Percentiles rank a stretch among this genome's conserved stretches.
Evolutionary conservation across 2,113 vertebrate species (phyloP).

Genomic region (Silurus meridionalis): DNA sequence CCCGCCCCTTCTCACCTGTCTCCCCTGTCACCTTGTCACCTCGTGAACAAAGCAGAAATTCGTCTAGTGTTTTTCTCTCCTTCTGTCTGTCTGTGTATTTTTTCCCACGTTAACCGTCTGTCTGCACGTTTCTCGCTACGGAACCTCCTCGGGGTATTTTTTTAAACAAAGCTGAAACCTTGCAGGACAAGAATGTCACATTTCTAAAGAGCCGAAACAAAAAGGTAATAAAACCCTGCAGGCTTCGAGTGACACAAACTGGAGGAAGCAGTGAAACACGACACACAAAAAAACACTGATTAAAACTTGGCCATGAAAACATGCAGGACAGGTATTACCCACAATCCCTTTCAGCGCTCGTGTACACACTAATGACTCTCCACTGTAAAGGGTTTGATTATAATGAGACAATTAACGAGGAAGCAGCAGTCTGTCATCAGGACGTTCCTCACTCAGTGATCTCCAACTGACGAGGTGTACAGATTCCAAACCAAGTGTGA

Average conservation of each 20-base stretch:
- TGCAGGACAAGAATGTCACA: not conserved
- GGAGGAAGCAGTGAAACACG: slow-evolving; percentile 14
- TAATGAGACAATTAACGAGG: not conserved
- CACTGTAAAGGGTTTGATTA: not conserved
- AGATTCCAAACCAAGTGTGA: not conserved
- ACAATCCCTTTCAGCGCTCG: not conserved
- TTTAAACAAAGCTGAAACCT: slow-evolving; percentile 7
- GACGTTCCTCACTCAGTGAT: not conserved
- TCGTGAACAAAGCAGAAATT: not conserved
- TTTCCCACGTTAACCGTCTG: too few species aligned
- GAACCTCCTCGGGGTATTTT: not conserved
- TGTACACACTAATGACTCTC: not conserved
- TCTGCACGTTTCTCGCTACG: too few species aligned
- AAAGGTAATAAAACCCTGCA: not conserved
- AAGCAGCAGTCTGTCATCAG: not conserved
- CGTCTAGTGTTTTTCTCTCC: not conserved
- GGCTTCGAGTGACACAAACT: not conserved
- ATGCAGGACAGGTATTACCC: slow-evolving; percentile 26
- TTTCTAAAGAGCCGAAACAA: not conserved
- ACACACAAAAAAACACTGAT: not conserved
- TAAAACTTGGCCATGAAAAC: not conserved
- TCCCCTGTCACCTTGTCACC: not conserved
- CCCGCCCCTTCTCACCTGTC: not conserved
- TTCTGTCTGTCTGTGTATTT: not conserved
- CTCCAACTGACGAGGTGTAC: not conserved